A percentile compares a stretch with the other conserved stretches of the same genome.
Conservation (phyloP, 2,888 invertebrate species). For the Cheilosia impressa region DNA sequence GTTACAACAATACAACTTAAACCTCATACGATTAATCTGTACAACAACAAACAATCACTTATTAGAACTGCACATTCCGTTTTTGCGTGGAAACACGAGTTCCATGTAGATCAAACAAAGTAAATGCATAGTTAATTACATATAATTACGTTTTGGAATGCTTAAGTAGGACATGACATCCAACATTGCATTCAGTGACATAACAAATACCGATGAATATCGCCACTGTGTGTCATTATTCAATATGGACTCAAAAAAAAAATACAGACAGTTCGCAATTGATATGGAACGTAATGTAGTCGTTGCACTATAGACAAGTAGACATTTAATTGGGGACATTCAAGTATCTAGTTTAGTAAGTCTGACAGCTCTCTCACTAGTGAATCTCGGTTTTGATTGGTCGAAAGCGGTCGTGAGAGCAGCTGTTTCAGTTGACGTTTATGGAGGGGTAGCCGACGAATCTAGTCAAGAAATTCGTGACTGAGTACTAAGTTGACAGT, state of each 20-base stretch:
- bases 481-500: too few species aligned
- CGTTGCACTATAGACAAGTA: neutral
- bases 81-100: constrained; percentile 34
- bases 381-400: too few species aligned
- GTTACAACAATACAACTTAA: too few species aligned
- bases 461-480: too few species aligned
- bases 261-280: too few species aligned
- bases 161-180: neutral
- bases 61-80: constrained; percentile 2
- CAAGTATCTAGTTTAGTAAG: too few species aligned
- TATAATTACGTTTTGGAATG: constrained; percentile 15
- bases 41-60: neutral
- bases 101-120: constrained; percentile 29
- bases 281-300: neutral
- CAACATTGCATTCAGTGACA: neutral
- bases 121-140: constrained; percentile 3
- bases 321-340: too few species aligned
- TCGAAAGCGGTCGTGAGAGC: too few species aligned
- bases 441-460: too few species aligned
- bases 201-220: neutral
- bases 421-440: too few species aligned
- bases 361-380: too few species aligned
- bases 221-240: neutral
- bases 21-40: too few species aligned
- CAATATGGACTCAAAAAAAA: neutral